Percentiles rank a stretch among this genome's conserved stretches.
phyloP scores from a whole-genome alignment of 2,797 vertebrate genomes.

The Rousettus madagascariensis region DNA sequence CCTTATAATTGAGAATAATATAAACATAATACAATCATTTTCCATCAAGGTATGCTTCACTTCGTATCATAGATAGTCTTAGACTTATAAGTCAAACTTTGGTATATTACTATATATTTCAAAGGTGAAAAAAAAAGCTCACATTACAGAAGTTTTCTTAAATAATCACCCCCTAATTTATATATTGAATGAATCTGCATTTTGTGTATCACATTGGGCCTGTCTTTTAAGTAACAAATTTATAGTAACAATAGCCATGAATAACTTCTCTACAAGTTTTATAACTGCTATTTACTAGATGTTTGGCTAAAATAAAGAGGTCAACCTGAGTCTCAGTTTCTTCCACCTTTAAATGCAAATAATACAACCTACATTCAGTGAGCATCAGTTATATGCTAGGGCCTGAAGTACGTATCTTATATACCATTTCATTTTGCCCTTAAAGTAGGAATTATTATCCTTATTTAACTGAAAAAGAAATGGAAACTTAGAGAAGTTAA shows the following conservation, averaged over 20 bases:
- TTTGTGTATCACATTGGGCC: neutral
- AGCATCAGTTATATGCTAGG: neutral
- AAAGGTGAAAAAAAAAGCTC: slow-evolving; percentile 39
- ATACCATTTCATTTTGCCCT: neutral
- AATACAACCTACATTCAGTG: slow-evolving; percentile 22
- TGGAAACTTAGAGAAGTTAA: slow-evolving; percentile 21
- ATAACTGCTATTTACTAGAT: slow-evolving; percentile 8
- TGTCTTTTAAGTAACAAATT: slow-evolving; percentile 6
- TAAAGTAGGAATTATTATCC: slow-evolving; percentile 30
- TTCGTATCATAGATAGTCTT: neutral
- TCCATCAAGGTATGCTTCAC: neutral
- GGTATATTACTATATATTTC: neutral
- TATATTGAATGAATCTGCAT: slow-evolving; percentile 19
- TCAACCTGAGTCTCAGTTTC: slow-evolving; percentile 37
- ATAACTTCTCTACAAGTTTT: slow-evolving; percentile 34
- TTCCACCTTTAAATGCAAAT: slow-evolving; percentile 12
- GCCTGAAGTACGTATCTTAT: neutral
- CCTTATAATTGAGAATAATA: neutral
- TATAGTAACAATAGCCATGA: neutral
- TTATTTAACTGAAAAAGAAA: slow-evolving; percentile 26
- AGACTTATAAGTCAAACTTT: neutral
- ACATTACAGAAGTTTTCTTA: slow-evolving; percentile 31
- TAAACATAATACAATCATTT: neutral
- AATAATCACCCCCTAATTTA: slow-evolving; percentile 40
- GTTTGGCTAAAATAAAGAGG: slow-evolving; percentile 45